Evolutionary conservation across 2,113 vertebrate genomes (phyloP).

Genomic region (Gopherus flavomarginatus): DNA sequence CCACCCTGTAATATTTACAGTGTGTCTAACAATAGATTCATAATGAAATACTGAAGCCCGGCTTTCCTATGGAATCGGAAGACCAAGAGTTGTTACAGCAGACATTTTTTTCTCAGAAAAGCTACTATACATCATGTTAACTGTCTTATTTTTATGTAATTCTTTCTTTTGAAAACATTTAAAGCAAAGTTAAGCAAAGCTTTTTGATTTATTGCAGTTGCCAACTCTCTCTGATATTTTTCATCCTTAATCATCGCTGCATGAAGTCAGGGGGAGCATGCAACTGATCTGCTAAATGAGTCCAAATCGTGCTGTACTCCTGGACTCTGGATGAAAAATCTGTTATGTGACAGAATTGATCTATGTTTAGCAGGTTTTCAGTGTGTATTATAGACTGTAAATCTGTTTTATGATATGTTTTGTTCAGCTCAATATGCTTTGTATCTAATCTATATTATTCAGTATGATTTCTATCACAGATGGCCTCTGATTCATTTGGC

Average conservation of each 20-base stretch:
- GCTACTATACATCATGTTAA: background rate
- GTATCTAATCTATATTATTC: background rate
- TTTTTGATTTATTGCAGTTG: constrained; percentile 40
- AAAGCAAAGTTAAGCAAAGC: constrained; percentile 26
- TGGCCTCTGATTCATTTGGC: background rate
- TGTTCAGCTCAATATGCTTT: constrained; percentile 40
- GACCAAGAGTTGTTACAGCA: background rate
- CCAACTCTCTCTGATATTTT: constrained; percentile 40
- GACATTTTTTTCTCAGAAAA: background rate
- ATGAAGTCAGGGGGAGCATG: constrained; percentile 41
- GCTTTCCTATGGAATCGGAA: constrained; percentile 14
- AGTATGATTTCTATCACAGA: background rate
- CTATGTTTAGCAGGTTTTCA: constrained; percentile 51
- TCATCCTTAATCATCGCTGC: constrained; percentile 52
- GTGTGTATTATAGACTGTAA: constrained; percentile 36
- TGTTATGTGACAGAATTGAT: constrained; percentile 47
- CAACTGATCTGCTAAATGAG: constrained; percentile 48
- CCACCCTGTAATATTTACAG: background rate
- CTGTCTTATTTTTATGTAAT: background rate
- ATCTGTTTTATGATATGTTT: constrained; percentile 32
- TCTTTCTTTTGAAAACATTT: background rate
- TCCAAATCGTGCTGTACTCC: constrained; percentile 25
- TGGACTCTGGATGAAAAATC: constrained; percentile 56
- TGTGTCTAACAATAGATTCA: background rate
- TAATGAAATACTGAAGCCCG: constrained; percentile 5